These are phyloP conservation scores for Acrobasis suavella DNA, from an alignment of 2,888 invertebrate genomes.

Conservation along the genomic window DNA sequence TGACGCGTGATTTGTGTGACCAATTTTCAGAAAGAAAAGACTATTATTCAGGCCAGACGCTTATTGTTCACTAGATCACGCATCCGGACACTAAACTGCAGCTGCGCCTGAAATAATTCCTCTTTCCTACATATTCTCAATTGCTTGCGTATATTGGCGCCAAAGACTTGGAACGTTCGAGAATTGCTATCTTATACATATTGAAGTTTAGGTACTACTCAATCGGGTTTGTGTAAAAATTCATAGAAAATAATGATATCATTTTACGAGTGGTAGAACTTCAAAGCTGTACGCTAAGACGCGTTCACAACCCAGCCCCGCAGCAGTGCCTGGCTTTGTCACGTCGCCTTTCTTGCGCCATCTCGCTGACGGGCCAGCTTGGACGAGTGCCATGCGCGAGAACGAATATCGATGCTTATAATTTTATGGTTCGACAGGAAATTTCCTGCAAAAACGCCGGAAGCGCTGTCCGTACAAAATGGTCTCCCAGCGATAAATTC, in stretches of 20 bases:
- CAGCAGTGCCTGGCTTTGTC: background rate
- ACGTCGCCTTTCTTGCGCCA: background rate
- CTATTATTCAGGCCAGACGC: constrained; percentile 38
- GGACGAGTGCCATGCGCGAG: background rate
- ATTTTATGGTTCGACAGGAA: constrained; percentile 12
- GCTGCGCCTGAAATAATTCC: constrained; percentile 48
- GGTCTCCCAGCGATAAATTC: constrained; percentile 36
- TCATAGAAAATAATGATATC: no score
- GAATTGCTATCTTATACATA: background rate
- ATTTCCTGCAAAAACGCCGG: constrained; percentile 5
- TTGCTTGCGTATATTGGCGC: constrained; percentile 28
- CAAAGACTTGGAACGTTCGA: background rate
- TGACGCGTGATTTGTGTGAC: constrained; percentile 55
- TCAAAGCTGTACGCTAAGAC: no score
- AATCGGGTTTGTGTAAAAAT: no score
- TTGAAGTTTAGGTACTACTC: no score
- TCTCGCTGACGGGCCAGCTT: background rate
- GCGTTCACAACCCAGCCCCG: background rate
- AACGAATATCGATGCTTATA: constrained; percentile 13
- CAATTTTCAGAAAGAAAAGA: constrained; percentile 44
- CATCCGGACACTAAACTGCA: constrained; percentile 55
- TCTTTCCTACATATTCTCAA: constrained; percentile 39
- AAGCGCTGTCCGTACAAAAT: constrained; percentile 18
- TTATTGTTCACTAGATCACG: constrained; percentile 52
- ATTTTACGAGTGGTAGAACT: no score